phyloP scores from a whole-genome alignment of 2,113 vertebrate genomes.

The Meleagris gallopavo region DNA sequence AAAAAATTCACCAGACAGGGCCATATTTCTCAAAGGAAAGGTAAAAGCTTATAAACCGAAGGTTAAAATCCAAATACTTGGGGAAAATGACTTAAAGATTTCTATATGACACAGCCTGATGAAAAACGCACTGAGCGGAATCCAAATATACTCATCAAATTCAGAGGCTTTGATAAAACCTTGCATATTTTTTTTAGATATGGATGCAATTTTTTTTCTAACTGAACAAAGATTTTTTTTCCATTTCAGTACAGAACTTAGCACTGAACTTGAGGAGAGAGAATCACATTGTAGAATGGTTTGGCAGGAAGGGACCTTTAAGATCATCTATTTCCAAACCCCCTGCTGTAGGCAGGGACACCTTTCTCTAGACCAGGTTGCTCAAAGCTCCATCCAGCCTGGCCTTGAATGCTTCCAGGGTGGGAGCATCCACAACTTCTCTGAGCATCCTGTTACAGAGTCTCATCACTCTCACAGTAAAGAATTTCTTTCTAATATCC shows the following conservation, averaged over 20 bases:
- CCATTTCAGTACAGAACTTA: background rate
- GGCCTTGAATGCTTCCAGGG: too few relatives aligned
- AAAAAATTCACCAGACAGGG: background rate
- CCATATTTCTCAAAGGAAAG: background rate
- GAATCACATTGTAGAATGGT: too few relatives aligned
- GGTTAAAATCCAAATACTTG: background rate
- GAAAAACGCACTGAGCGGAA: background rate
- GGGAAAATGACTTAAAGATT: background rate
- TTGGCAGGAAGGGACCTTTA: too few relatives aligned
- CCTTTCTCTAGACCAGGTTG: too few relatives aligned
- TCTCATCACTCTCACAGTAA: too few relatives aligned
- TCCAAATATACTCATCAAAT: background rate
- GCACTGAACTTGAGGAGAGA: background rate
- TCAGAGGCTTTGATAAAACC: background rate
- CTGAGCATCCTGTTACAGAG: too few relatives aligned
- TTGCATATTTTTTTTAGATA: background rate
- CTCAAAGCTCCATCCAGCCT: too few relatives aligned
- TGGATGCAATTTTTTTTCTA: background rate
- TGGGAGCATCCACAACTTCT: too few relatives aligned
- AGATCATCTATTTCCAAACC: too few relatives aligned
- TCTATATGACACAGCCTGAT: background rate
- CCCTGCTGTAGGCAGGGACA: too few relatives aligned
- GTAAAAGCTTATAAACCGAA: background rate
- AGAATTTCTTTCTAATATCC: too few relatives aligned
- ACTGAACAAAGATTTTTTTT: background rate